Evolutionary conservation across 2,888 invertebrate genomes (phyloP).

Genomic region (Xestoiulus laeticollis): DNA sequence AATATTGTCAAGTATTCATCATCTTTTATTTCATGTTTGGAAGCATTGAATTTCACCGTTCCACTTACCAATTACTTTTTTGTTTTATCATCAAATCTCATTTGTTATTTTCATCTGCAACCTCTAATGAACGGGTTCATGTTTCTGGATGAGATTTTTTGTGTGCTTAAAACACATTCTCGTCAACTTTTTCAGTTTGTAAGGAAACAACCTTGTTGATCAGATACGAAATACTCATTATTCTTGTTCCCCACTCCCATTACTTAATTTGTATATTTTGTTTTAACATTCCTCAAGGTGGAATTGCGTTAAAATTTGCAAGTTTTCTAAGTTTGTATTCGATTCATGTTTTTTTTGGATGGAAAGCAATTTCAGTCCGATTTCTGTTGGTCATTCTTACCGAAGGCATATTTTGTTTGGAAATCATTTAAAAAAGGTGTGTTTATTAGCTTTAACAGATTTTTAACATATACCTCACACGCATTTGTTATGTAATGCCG

Average conservation of each 20-base stretch:
- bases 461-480: constrained; percentile 43
- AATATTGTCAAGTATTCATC: background rate
- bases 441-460: constrained; percentile 40
- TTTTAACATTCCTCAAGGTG: background rate
- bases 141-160: background rate
- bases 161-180: background rate
- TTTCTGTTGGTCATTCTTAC: background rate
- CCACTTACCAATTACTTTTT: background rate
- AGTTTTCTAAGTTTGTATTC: background rate
- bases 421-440: constrained; percentile 38
- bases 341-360: background rate
- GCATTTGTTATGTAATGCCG: constrained; percentile 46
- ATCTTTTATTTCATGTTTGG: background rate
- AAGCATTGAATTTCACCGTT: constrained; percentile 19
- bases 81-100: background rate
- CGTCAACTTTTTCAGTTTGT: background rate
- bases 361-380: background rate
- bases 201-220: constrained; percentile 16
- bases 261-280: background rate
- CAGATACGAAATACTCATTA: constrained; percentile 2
- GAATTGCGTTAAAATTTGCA: background rate
- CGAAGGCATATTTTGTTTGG: constrained; percentile 22
- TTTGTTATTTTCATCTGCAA: constrained; percentile 11
- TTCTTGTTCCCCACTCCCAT: background rate
- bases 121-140: constrained; percentile 21